Evolutionary conservation across 2,888 invertebrate species (phyloP).

Genomic region (Acronicta alni): DNA sequence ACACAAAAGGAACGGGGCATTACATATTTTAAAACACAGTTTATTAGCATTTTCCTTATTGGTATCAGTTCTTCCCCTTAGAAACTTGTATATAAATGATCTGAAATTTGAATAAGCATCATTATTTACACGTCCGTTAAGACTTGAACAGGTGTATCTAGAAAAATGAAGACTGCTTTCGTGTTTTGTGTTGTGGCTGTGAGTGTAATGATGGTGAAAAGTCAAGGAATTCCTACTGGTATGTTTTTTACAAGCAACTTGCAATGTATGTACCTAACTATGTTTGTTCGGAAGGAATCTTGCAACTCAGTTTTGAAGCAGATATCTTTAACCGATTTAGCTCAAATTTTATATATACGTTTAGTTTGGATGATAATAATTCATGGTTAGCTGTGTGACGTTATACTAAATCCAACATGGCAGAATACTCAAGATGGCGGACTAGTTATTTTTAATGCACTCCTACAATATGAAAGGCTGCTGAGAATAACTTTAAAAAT

Average conservation of each 20-base stretch:
- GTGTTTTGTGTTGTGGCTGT: constrained; percentile 48
- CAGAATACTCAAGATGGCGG: too few species aligned
- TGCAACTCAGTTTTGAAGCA: too few species aligned
- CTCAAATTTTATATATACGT: too few species aligned
- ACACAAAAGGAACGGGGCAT: constrained; percentile 11
- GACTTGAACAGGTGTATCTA: constrained; percentile 4
- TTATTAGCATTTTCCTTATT: constrained; percentile 26
- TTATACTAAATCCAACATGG: too few species aligned
- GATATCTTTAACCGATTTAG: too few species aligned
- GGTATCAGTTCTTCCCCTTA: constrained; percentile 33
- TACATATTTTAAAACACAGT: constrained; percentile 9
- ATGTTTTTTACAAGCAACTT: constrained; percentile 29
- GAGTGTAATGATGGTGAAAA: constrained; percentile 40
- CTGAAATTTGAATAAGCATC: neutral
- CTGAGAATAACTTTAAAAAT: too few species aligned
- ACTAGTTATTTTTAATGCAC: too few species aligned
- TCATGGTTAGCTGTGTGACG: too few species aligned
- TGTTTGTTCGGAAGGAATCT: too few species aligned
- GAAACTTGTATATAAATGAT: constrained; percentile 23
- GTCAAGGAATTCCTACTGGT: constrained; percentile 67
- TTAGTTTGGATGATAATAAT: too few species aligned
- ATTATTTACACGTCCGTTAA: constrained; percentile 1
- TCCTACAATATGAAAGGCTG: too few species aligned
- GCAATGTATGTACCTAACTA: too few species aligned
- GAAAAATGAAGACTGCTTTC: constrained; percentile 60